A percentile compares a stretch with the other conserved stretches of the same genome.
Evolutionary conservation across 2,797 vertebrate species (phyloP).

Genomic region (Periophthalmus magnuspinnatus): DNA sequence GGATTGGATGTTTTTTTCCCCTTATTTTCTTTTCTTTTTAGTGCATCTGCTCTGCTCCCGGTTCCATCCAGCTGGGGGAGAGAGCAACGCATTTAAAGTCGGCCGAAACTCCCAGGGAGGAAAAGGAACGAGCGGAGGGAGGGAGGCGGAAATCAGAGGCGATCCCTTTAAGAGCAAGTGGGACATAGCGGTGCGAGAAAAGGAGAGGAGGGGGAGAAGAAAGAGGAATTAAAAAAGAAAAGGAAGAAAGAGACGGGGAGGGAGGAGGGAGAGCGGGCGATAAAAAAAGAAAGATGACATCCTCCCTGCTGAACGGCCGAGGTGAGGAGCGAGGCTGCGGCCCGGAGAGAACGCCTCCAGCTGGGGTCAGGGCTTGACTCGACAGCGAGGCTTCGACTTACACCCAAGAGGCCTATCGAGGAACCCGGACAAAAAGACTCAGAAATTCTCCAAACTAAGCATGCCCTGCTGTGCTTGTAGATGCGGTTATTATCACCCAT

Average conservation of each 20-base stretch:
- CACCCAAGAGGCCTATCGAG: constrained; percentile 78
- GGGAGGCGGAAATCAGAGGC: constrained; percentile 72
- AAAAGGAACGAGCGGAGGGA: constrained; percentile 44
- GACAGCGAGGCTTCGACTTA: constrained; percentile 82
- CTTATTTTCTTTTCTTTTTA: too few species aligned
- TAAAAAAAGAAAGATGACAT: constrained; percentile 87
- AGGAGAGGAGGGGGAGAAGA: constrained; percentile 84
- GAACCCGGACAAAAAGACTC: constrained; percentile 70
- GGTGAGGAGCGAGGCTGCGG: constrained; percentile 80
- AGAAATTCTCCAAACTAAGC: constrained; percentile 72
- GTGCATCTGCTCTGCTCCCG: constrained; percentile 23
- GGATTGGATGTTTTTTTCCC: constrained; percentile 32
- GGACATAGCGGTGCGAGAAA: constrained; percentile 81
- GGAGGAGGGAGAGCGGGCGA: constrained; percentile 79
- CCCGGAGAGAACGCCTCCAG: constrained; percentile 75
- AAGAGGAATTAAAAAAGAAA: constrained; percentile 85
- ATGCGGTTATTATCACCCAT: constrained; percentile 66
- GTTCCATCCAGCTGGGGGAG: neutral
- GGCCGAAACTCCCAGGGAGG: constrained; percentile 58
- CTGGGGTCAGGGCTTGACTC: constrained; percentile 78
- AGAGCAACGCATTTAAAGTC: constrained; percentile 55
- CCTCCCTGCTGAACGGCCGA: constrained; percentile 79
- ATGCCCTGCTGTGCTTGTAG: constrained; percentile 64
- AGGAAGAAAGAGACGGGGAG: constrained; percentile 82
- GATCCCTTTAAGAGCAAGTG: constrained; percentile 83